Percentiles rank a stretch among this genome's conserved stretches.
Conservation (phyloP, 2,888 invertebrate genomes). For the Scelioninae gen. 2 region DNA sequence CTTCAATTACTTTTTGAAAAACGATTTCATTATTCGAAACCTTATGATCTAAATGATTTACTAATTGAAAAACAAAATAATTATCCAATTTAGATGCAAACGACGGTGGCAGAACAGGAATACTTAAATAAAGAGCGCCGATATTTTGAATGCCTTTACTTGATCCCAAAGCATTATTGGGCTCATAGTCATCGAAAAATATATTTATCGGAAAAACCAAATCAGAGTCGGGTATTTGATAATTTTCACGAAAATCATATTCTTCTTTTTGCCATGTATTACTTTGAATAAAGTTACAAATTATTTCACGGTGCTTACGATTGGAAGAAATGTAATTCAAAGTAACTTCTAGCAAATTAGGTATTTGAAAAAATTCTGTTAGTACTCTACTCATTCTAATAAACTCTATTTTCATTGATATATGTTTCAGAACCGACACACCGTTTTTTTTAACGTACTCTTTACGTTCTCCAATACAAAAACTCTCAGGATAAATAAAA, state of each 20-base stretch:
- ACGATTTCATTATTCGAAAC: slow-evolving; percentile 35
- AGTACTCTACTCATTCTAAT: slow-evolving; percentile 34
- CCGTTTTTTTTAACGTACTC: slow-evolving; percentile 2
- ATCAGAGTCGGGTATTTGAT: slow-evolving; percentile 12
- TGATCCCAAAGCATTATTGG: slow-evolving; percentile 33
- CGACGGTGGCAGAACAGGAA: slow-evolving; percentile 17
- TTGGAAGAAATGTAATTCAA: slow-evolving; percentile 15
- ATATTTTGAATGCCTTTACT: slow-evolving; percentile 26
- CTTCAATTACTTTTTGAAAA: slow-evolving; percentile 55
- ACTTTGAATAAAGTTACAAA: slow-evolving; percentile 21
- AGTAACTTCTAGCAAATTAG: slow-evolving; percentile 9
- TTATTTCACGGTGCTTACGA: background rate
- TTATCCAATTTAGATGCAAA: slow-evolving; percentile 27
- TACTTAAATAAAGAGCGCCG: slow-evolving; percentile 12
- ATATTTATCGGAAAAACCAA: slow-evolving; percentile 20
- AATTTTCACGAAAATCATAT: slow-evolving; percentile 3
- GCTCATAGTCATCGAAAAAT: slow-evolving; percentile 36
- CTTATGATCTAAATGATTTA: slow-evolving; percentile 19
- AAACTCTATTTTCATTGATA: slow-evolving; percentile 31
- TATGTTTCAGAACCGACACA: background rate
- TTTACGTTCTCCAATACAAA: slow-evolving; percentile 7
- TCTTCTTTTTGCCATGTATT: slow-evolving; percentile 27
- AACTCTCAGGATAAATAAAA: background rate
- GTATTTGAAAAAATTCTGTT: slow-evolving; percentile 30
- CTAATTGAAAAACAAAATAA: slow-evolving; percentile 11